These are phyloP conservation scores for Sakesphorus luctuosus DNA, from an alignment of 2,113 vertebrate genomes.

Conservation along the genomic window DNA sequence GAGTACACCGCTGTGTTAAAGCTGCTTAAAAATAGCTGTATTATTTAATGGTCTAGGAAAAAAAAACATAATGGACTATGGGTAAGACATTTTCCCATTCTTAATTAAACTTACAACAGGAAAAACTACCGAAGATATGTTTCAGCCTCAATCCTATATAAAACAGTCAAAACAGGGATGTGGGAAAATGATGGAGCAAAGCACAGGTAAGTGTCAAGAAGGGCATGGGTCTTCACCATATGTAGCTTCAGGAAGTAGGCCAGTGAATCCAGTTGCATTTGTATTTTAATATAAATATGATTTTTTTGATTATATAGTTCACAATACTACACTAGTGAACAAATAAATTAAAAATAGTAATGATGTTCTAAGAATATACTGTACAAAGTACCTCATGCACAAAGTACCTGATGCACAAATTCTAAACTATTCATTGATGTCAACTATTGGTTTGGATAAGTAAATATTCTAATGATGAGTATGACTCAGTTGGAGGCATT, in stretches of 20 bases:
- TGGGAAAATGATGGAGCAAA: slow-evolving; percentile 85
- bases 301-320: slow-evolving; percentile 35
- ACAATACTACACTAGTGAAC: slow-evolving; percentile 8
- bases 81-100: slow-evolving; percentile 87
- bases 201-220: slow-evolving; percentile 80
- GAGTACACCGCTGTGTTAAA: slow-evolving; percentile 62
- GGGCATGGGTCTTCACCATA: slow-evolving; percentile 75
- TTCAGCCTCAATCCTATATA: slow-evolving; percentile 87
- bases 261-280: slow-evolving; percentile 61
- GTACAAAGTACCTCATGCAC: slow-evolving; percentile 33
- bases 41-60: slow-evolving; percentile 82
- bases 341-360: slow-evolving; percentile 35
- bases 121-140: slow-evolving; percentile 89
- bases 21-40: slow-evolving; percentile 77
- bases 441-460: slow-evolving; percentile 28
- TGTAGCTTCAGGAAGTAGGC: slow-evolving; percentile 74
- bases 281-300: slow-evolving; percentile 5
- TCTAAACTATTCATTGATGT: slow-evolving; percentile 33
- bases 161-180: slow-evolving; percentile 89
- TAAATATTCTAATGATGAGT: slow-evolving; percentile 38
- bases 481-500: slow-evolving; percentile 34
- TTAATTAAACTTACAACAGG: slow-evolving; percentile 89
- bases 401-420: slow-evolving; percentile 47
- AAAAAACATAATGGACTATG: slow-evolving; percentile 76
- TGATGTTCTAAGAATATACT: not conserved